Base-by-base conservation (phyloP, 2,888 invertebrate genomes). In the Macaria liturata region DNA sequence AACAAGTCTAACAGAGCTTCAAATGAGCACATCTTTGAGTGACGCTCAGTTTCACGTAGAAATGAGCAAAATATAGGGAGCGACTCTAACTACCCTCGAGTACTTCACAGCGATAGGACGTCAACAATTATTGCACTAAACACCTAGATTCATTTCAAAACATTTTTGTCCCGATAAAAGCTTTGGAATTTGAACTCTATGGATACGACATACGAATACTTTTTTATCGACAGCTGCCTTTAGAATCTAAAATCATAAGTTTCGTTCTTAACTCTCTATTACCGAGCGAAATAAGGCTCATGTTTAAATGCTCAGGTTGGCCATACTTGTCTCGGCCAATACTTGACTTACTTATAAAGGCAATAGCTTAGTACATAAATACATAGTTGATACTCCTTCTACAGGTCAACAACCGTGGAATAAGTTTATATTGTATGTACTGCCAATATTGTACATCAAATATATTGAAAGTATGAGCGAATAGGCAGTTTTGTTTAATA, bases 1-100 rank as follows among this genome's bases (percentile, higher is more conserved):
- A 60, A 56, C 56, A 53, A 53, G 56, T 53, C 60, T 61, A 61
- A 61, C 51, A 45, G 56, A 54, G 54, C 46, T 49, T 44, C 20
- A 20, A 20, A 20, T 64, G 65, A 67, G 65, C 65, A 65, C 59
- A 61, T 59, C 43, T 54, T 64, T 62, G 60, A 62, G 57, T 55
- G 5, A 8, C 32, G 54, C 65, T 54, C 54, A 52, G 20, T 54
- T 54, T 49, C 32, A 39, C 43, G 47, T n/a, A 40, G 55, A 46
- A 54, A 44, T 50, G 62, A 65, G 67, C 67, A 58, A 56, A 49
- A 55, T 48, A 50, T 55, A 20, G 20, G 20, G 20, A 20, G 20
- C 20, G 20, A 20, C 1, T 20, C 20, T 20, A 20, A 20, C 20
- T 20, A 20, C 20, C 20, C 20, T 20, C 20, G 20, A 20, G 20